Conservation (phyloP, 2,113 vertebrate species). For the Callorhinus ursinus region DNA sequence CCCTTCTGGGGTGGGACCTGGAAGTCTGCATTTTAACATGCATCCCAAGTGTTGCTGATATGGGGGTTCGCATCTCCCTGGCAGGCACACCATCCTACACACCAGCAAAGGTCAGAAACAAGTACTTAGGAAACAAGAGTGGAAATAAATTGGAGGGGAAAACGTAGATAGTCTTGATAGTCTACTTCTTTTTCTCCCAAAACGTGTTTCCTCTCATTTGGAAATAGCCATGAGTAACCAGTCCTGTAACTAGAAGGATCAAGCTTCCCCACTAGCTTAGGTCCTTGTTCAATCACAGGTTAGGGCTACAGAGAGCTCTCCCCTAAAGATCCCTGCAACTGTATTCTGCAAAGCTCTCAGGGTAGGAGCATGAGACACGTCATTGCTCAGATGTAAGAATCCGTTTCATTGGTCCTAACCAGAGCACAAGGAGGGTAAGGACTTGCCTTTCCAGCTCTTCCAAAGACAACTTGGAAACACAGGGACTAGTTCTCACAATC, state of each 20-base stretch:
- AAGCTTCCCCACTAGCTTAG: background rate
- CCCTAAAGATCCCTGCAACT: background rate
- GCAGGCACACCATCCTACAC: background rate
- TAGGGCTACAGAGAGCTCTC: background rate
- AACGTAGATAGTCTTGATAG: background rate
- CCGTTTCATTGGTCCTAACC: background rate
- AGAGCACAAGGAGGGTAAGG: background rate
- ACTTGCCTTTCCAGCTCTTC: background rate
- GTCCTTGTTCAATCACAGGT: background rate
- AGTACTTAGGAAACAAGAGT: background rate
- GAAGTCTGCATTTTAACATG: background rate
- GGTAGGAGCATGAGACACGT: background rate
- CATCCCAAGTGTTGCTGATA: background rate
- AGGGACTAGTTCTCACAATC: constrained; percentile 1
- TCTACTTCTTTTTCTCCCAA: background rate
- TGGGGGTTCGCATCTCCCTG: background rate
- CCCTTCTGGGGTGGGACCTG: background rate
- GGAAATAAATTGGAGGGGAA: background rate
- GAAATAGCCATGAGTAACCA: background rate
- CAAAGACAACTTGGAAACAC: constrained; percentile 49
- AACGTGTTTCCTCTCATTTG: background rate
- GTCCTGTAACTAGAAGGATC: background rate
- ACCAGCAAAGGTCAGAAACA: background rate
- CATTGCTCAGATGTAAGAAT: background rate
- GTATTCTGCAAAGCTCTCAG: background rate